Evolutionary conservation across 2,113 vertebrate species (phyloP).

Genomic region (Condylura cristata): DNA sequence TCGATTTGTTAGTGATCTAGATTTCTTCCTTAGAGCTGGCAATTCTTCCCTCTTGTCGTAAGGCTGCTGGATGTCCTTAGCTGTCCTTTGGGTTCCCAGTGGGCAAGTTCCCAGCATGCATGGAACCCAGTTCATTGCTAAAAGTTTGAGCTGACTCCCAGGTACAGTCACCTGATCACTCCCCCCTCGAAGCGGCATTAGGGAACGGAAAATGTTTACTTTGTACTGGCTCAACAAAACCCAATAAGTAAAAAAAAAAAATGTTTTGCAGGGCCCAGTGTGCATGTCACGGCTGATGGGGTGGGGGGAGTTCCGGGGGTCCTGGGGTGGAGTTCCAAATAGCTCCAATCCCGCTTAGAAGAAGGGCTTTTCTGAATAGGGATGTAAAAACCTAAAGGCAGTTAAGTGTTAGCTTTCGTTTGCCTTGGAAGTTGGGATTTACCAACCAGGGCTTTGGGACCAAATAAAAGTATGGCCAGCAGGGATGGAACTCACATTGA

Average conservation of each 20-base stretch:
- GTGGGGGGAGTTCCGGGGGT: too few species aligned
- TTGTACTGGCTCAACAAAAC: constrained; percentile 53
- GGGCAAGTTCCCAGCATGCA: accelerated
- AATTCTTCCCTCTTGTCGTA: accelerated
- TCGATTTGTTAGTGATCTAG: neutral
- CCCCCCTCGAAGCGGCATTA: neutral
- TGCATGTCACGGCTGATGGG: neutral
- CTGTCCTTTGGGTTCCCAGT: neutral
- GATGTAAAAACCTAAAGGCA: neutral
- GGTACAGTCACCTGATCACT: constrained; percentile 6
- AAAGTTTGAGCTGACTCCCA: neutral
- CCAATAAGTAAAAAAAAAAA: constrained; percentile 44
- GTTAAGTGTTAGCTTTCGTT: neutral
- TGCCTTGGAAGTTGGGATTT: neutral
- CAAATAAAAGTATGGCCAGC: neutral
- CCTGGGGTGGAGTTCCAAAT: neutral
- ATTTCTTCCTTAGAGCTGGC: neutral
- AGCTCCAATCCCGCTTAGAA: neutral
- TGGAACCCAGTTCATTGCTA: neutral
- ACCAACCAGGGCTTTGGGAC: neutral
- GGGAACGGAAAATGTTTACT: constrained; percentile 67
- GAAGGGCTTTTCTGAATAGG: neutral
- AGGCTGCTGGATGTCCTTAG: neutral
- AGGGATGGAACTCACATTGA: too few species aligned
- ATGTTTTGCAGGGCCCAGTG: neutral